Percentiles rank a stretch among this genome's conserved stretches.
Evolutionary conservation across 2,797 vertebrate genomes (phyloP).

Genomic region (Eleutherodactylus coqui): DNA sequence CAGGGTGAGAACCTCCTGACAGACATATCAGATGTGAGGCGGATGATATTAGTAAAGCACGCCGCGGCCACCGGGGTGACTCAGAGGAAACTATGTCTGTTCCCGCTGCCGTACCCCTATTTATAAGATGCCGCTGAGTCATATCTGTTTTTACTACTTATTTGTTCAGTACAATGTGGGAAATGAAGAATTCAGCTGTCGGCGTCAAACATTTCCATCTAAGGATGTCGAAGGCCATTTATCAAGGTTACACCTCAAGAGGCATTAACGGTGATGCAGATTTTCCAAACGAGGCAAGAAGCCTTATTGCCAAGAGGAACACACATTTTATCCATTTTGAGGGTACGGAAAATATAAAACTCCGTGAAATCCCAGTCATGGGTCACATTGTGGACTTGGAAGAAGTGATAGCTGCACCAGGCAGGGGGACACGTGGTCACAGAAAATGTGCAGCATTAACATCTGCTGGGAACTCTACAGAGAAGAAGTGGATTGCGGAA

Average conservation of each 20-base stretch:
- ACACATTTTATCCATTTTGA: slow-evolving; percentile 38
- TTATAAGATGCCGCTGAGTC: slow-evolving; percentile 41
- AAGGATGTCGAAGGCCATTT: slow-evolving; percentile 13
- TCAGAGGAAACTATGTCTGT: slow-evolving; percentile 51
- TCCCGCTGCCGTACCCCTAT: slow-evolving; percentile 33
- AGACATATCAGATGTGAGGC: slow-evolving; percentile 46
- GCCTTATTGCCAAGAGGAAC: background rate
- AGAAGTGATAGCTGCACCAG: background rate
- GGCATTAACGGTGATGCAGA: background rate
- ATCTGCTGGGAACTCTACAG: background rate
- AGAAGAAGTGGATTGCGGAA: background rate
- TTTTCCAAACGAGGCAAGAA: slow-evolving; percentile 31
- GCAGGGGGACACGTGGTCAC: background rate
- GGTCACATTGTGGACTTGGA: background rate
- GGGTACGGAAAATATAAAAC: slow-evolving; percentile 29
- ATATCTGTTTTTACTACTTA: slow-evolving; percentile 25
- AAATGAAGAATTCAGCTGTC: slow-evolving; percentile 25
- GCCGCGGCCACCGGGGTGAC: slow-evolving; percentile 28
- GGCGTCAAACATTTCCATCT: slow-evolving; percentile 29
- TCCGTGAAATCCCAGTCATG: background rate
- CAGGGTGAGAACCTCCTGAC: slow-evolving; percentile 26
- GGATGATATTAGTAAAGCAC: background rate
- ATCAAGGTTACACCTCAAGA: slow-evolving; percentile 31
- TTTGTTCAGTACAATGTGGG: slow-evolving; percentile 46
- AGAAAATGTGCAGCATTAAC: background rate